Percentiles rank a stretch among this genome's conserved stretches.
These are phyloP conservation scores for Gandaritis pyraliata DNA, from an alignment of 2,888 invertebrate genomes.

Conservation along the genomic window DNA sequence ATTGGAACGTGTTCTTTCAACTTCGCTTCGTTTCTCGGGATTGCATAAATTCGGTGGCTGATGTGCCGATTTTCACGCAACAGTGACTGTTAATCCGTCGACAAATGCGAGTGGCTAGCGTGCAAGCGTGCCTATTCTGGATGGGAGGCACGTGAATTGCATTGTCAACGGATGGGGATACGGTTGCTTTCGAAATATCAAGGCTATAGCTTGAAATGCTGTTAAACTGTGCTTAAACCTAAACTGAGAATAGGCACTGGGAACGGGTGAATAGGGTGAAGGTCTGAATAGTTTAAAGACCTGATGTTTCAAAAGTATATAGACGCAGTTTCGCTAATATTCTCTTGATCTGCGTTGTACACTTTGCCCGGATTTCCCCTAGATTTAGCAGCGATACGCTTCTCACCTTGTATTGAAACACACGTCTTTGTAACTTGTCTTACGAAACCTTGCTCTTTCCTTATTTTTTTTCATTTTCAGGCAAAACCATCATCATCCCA, in stretches of 20 bases:
- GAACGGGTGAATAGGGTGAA: slow-evolving; percentile 14
- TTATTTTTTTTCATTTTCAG: slow-evolving; percentile 18
- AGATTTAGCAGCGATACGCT: too few relatives aligned
- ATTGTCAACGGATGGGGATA: slow-evolving; percentile 41
- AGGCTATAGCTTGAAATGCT: slow-evolving; percentile 34
- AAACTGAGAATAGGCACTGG: slow-evolving; percentile 19
- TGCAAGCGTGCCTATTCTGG: slow-evolving; percentile 55
- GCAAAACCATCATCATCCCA: slow-evolving; percentile 27
- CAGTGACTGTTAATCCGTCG: slow-evolving; percentile 68
- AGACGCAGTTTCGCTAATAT: too few relatives aligned
- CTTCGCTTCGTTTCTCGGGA: slow-evolving; percentile 52
- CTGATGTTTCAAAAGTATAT: slow-evolving; percentile 9
- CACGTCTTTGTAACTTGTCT: too few relatives aligned
- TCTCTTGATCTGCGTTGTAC: too few relatives aligned
- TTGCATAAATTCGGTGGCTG: slow-evolving; percentile 76
- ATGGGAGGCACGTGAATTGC: slow-evolving; percentile 46
- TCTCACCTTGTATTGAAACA: too few relatives aligned
- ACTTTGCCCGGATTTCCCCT: too few relatives aligned
- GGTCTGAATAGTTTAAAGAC: slow-evolving; percentile 21
- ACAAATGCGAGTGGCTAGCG: slow-evolving; percentile 61
- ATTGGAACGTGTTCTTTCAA: slow-evolving; percentile 73
- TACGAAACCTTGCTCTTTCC: too few relatives aligned
- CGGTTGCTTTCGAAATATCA: slow-evolving; percentile 40
- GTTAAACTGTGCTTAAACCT: slow-evolving; percentile 19
- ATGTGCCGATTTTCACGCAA: slow-evolving; percentile 81